Conservation (phyloP, 2,113 vertebrate genomes). For the Brachypodius melanocephalos region DNA sequence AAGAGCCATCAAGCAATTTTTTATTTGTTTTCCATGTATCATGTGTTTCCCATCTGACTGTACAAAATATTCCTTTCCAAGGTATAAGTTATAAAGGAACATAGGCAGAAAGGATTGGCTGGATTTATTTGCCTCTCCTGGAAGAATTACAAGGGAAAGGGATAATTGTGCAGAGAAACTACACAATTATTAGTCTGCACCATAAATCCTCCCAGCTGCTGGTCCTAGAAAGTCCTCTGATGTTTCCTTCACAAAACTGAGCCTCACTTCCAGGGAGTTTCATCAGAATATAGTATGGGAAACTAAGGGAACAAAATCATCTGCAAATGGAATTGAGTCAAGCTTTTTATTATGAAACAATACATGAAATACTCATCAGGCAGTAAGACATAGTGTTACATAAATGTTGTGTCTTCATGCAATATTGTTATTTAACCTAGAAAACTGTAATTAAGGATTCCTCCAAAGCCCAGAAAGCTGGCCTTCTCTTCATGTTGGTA, state of each 20-base stretch:
- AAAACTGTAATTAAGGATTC: neutral
- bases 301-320: neutral
- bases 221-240: neutral
- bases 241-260: neutral
- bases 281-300: neutral
- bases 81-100: neutral
- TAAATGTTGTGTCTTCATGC: neutral
- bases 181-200: neutral
- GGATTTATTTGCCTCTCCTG: neutral
- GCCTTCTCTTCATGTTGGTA: neutral
- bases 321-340: neutral
- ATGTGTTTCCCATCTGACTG: neutral
- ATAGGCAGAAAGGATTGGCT: neutral
- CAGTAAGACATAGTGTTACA: neutral
- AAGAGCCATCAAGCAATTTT: neutral
- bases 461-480: neutral
- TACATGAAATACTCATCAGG: neutral
- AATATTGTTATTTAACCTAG: neutral
- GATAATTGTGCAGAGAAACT: neutral
- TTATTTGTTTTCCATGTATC: neutral
- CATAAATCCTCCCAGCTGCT: neutral
- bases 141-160: neutral
- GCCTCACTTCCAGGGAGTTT: neutral
- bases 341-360: conserved; percentile 46
- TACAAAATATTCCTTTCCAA: neutral